phyloP scores from a whole-genome alignment of 2,888 invertebrate genomes.

The Apamea sordens region DNA sequence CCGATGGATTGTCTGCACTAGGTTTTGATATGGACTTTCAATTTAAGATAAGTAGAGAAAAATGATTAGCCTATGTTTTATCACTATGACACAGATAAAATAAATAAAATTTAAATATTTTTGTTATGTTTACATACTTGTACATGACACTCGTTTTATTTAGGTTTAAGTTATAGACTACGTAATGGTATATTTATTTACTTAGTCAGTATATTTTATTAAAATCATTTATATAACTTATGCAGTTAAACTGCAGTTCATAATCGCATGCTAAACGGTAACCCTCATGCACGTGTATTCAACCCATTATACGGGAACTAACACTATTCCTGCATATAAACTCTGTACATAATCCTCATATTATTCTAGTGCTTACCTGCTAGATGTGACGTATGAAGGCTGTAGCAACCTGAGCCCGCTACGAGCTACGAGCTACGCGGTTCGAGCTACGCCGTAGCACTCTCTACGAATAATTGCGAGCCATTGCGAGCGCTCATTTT shows the following conservation, averaged over 20 bases:
- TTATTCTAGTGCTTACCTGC: conserved; percentile 44
- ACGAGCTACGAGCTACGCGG: conserved; percentile 61
- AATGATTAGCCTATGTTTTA: too few relatives aligned
- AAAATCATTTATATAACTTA: neutral
- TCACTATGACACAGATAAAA: too few relatives aligned
- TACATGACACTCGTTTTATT: neutral
- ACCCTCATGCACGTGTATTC: conserved; percentile 13
- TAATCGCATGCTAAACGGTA: conserved; percentile 20
- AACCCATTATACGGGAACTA: conserved; percentile 31
- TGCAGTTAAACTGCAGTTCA: neutral
- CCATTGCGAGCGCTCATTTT: conserved; percentile 33
- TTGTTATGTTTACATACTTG: neutral
- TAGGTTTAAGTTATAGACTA: neutral
- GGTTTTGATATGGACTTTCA: neutral
- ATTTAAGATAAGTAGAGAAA: neutral
- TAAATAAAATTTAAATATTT: neutral
- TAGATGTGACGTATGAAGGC: conserved; percentile 45
- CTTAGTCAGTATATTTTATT: neutral
- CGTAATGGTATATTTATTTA: neutral
- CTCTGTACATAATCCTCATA: conserved; percentile 48
- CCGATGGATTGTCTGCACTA: neutral
- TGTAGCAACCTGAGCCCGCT: conserved; percentile 62
- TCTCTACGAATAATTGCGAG: conserved; percentile 56
- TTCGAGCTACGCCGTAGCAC: conserved; percentile 54
- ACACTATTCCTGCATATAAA: conserved; percentile 48